Evolutionary conservation across 2,113 vertebrate genomes (phyloP).

Genomic region (Gadus macrocephalus): DNA sequence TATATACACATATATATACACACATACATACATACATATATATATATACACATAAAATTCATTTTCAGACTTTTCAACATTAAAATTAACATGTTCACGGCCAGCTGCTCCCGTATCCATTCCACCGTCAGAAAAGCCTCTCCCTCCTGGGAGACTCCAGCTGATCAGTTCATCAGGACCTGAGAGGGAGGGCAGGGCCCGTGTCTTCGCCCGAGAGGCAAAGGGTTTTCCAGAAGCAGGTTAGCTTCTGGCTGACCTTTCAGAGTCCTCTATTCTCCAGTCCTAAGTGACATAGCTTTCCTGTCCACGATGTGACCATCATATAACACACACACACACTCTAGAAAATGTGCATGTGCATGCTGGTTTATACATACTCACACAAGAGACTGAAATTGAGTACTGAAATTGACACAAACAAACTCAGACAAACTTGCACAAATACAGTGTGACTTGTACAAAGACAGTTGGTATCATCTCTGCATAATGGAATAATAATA

Average conservation of each 20-base stretch:
- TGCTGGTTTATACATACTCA: background rate
- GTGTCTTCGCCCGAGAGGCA: background rate
- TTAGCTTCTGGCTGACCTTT: background rate
- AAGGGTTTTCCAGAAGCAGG: background rate
- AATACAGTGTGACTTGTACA: background rate
- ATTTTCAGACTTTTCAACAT: too few relatives aligned
- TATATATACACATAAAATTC: too few relatives aligned
- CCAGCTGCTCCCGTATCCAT: too few relatives aligned
- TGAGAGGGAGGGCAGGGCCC: too few relatives aligned
- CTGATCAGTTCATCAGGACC: too few relatives aligned
- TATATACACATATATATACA: too few relatives aligned
- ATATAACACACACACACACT: background rate
- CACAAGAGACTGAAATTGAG: background rate
- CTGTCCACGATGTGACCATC: too few relatives aligned
- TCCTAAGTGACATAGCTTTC: background rate
- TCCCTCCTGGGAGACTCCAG: too few relatives aligned
- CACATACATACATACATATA: too few relatives aligned
- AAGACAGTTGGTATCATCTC: background rate
- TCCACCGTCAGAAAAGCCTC: too few relatives aligned
- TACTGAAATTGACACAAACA: background rate
- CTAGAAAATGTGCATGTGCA: too few relatives aligned
- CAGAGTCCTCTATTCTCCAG: background rate
- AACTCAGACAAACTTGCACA: background rate
- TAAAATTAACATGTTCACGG: too few relatives aligned
- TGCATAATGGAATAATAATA: background rate